Evolutionary conservation across 2,113 vertebrate genomes (phyloP).

Genomic region (Excalfactoria chinensis): DNA sequence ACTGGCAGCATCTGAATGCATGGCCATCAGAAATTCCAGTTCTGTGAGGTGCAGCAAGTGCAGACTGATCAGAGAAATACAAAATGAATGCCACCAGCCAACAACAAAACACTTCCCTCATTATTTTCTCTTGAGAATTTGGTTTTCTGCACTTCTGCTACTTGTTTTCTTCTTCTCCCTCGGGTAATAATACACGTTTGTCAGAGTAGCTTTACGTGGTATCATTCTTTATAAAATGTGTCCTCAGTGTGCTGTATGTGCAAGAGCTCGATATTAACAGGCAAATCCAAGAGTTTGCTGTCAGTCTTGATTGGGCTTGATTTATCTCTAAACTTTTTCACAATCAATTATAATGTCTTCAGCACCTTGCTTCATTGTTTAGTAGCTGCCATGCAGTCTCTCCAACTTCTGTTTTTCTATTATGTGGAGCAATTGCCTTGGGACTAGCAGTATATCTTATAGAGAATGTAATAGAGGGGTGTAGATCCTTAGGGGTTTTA

Average conservation of each 20-base stretch:
- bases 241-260: neutral
- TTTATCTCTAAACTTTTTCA: conserved; percentile 17
- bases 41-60: neutral
- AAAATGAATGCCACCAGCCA: neutral
- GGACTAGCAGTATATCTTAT: neutral
- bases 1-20: neutral
- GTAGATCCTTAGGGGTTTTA: neutral
- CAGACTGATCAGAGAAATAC: neutral
- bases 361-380: neutral
- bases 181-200: neutral
- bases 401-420: neutral
- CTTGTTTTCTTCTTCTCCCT: neutral
- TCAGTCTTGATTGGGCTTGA: conserved; percentile 44
- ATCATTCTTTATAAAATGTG: conserved; percentile 21
- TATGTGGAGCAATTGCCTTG: neutral
- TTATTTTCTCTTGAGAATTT: neutral
- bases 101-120: neutral
- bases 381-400: conserved; percentile 26
- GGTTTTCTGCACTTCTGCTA: neutral
- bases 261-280: neutral
- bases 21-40: neutral
- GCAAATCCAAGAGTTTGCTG: neutral
- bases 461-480: neutral
- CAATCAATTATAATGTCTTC: conserved; percentile 20
- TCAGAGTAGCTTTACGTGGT: neutral